Conservation (phyloP, 2,797 vertebrate species). For the Fistularia tabacaria region DNA sequence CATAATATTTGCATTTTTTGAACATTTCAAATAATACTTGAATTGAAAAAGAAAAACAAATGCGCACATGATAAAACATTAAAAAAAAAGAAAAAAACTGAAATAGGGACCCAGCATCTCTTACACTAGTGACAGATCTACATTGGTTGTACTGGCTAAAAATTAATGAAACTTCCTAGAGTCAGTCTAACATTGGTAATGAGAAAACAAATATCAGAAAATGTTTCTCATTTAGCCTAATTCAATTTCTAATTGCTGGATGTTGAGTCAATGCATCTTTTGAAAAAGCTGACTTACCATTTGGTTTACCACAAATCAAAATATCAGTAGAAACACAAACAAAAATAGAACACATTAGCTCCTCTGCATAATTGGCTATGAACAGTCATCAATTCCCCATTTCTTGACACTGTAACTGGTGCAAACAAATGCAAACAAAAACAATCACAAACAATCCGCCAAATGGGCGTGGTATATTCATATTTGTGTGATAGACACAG, state of each 20-base stretch:
- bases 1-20: not conserved
- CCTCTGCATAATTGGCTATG: slow-evolving; percentile 42
- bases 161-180: slow-evolving; percentile 64
- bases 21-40: not conserved
- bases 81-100: slow-evolving; percentile 28
- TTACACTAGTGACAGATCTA: slow-evolving; percentile 38
- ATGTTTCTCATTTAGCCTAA: slow-evolving; percentile 70
- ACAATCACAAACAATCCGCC: slow-evolving; percentile 7
- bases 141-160: slow-evolving; percentile 41
- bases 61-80: too few relatives aligned
- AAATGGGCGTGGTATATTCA: slow-evolving; percentile 22
- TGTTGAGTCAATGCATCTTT: slow-evolving; percentile 49
- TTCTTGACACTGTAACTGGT: slow-evolving; percentile 31
- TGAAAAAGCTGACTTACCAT: slow-evolving; percentile 54
- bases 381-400: slow-evolving; percentile 37
- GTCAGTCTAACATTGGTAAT: slow-evolving; percentile 66
- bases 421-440: not conserved
- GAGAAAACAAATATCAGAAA: slow-evolving; percentile 71
- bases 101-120: slow-evolving; percentile 3
- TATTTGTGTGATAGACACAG: slow-evolving; percentile 25
- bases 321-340: slow-evolving; percentile 44
- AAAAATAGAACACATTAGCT: slow-evolving; percentile 35
- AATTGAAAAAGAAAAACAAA: slow-evolving; percentile 23
- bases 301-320: slow-evolving; percentile 26
- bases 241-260: slow-evolving; percentile 77